Evolutionary conservation across 2,888 invertebrate species (phyloP).

Genomic region (Rugalucina vietnamica): DNA sequence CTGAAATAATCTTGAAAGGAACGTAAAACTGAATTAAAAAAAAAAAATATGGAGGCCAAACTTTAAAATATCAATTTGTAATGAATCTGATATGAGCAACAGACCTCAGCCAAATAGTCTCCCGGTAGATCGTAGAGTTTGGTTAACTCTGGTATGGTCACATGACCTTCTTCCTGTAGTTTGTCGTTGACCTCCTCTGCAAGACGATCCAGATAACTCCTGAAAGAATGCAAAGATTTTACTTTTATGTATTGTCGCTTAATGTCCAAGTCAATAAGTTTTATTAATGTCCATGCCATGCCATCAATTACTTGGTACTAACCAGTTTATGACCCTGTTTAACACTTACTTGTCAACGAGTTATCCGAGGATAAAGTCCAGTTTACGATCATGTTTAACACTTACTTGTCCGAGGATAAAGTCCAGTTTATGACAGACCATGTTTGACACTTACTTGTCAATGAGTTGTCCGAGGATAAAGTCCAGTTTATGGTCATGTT

Average conservation of each 20-base stretch:
- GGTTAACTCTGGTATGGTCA: constrained; percentile 94
- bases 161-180: constrained; percentile 90
- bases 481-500: constrained; percentile 88
- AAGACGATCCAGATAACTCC: constrained; percentile 91
- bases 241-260: too few relatives aligned
- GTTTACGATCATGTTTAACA: background rate
- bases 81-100: too few relatives aligned
- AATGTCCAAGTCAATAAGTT: too few relatives aligned
- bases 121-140: constrained; percentile 95
- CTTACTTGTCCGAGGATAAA: constrained; percentile 70
- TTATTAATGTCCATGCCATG: too few relatives aligned
- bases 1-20: too few relatives aligned
- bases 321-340: too few relatives aligned
- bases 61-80: too few relatives aligned
- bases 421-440: background rate
- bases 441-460: constrained; percentile 85
- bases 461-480: constrained; percentile 96
- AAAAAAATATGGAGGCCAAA: too few relatives aligned
- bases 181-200: constrained; percentile 97
- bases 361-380: background rate
- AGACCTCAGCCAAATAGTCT: constrained; percentile 91
- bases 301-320: too few relatives aligned
- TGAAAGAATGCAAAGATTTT: constrained; percentile 70
- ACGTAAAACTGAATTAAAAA: too few relatives aligned
- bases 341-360: too few relatives aligned